Base-by-base conservation (phyloP, 2,113 vertebrate genomes). In the Clarias magur region DNA sequence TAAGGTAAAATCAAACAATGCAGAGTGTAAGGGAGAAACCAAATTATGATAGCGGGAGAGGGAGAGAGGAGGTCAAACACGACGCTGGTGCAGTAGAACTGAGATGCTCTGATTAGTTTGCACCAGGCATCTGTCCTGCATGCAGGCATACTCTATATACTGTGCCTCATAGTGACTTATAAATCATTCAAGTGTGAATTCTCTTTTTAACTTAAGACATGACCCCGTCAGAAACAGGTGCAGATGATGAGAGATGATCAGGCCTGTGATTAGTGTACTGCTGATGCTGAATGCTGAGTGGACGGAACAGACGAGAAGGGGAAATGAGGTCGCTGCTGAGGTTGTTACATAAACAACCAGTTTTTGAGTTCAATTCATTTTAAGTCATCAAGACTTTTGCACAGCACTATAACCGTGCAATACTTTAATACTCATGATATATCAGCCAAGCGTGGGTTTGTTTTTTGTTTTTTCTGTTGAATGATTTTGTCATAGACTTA, bases 1-100 rank as follows among this genome's bases (percentile, higher is more conserved):
- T 75, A 72, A 53, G 54, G 34, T 75, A 85, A 63, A 75, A 88
- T 82, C 63, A 68, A 73, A 70, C 57, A 86, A 67, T 68, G 60
- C n/a, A 70, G 57, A 53, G 38, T 82, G 84, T 57, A 30, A 62
- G 82, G 80, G 34, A 80, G 75, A 83, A 70, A 83, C 30, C n/a
- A 27, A 63, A 70, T 68, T 56, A 73, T 57, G 59, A 54, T 34
- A 84, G 53, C 16, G 53, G 83, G 13, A 63, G 38, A 42, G 27
- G 54, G 73, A 59, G 11, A 73, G 30, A 86, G 27, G 75, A 88
- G 60, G 62, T 25, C 1, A 87, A 68, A 80, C n/a, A 63, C 54
- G 83, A 60, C 68, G 23, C 42, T 76, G 72, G 73, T 48, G 0
- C 48, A 48, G 48, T 21, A 76, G 48, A 53, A n/a, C 48, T 54